Evolutionary conservation across 53 echinoderm and acorn worm genomes (phyloP), one percentile per base, ranked within the genome.

Genomic region (Holothuria scabra): DNA sequence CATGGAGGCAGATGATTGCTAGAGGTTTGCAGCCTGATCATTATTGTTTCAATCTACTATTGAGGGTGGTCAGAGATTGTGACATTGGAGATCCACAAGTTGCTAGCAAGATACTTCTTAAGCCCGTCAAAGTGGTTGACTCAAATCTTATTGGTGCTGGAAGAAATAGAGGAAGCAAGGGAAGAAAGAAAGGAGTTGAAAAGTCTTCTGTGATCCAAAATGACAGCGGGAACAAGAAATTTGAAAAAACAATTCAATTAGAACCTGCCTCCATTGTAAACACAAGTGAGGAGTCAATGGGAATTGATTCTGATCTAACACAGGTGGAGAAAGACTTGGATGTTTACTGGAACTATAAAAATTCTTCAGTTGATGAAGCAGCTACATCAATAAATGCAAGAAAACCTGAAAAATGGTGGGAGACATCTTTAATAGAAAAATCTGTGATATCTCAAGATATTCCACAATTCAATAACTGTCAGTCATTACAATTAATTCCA

Each of bases 11-110:
- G 80, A 88, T 96, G 92, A 26, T 81, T 26, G 81, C 75, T 21
- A 83, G 88, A 49, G 90, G 87, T 5, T 63, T 96, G 55, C 67
- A 88, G 63, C 97, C 92, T 8, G 87, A 93, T 65, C 46, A 78
- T 60, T 87, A 88, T 72, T 91, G 71, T 25, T 94, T 92, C 75
- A 96, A 96, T 90, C 89, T 96, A 31, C 87, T 96, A 18, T 90
- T 96, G 9, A 87, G 97, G 37, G 67, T 90, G n/a, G 84, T 76
- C 19, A 85, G 97, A 66, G 97, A 96, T 67, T 96, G 97, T 87
- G 90, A 88, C 18, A 86, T 94, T 24, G 94, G 97, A 13, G 94
- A 94, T 84, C 65, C 85, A 14, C 86, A 93, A 58, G 58, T 61
- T 20, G 97, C 97, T 69, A 92, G 88, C 60, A 87, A 87, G 56